Evolutionary conservation across 2,797 vertebrate species (phyloP).

Genomic region (Bufotes viridis): DNA sequence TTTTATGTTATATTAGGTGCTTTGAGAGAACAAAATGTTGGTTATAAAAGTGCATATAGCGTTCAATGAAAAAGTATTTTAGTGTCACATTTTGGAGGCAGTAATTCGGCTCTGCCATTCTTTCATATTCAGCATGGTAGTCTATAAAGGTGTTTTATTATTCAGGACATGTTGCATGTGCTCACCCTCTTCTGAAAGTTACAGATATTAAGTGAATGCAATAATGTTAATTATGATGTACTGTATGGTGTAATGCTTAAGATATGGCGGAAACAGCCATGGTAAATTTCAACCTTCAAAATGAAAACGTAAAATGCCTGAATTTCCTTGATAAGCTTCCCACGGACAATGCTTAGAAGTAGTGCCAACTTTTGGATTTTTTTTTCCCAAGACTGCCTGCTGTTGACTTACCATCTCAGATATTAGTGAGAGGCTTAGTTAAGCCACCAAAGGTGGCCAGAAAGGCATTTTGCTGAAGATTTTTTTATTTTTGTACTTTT

Average conservation of each 20-base stretch:
- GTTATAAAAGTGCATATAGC: neutral
- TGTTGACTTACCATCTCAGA: slow-evolving; percentile 9
- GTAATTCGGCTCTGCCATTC: neutral
- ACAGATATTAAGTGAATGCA: neutral
- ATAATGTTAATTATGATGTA: slow-evolving; percentile 10
- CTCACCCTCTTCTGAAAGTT: neutral
- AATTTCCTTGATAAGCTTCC: slow-evolving; percentile 39
- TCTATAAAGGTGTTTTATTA: neutral
- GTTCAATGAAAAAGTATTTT: neutral
- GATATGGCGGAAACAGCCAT: neutral
- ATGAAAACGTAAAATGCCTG: slow-evolving; percentile 30
- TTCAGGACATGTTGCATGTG: neutral
- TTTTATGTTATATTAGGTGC: too few relatives aligned
- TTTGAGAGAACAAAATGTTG: too few relatives aligned
- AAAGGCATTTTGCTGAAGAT: neutral
- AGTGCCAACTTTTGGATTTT: neutral
- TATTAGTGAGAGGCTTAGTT: neutral
- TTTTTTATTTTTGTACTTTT: neutral
- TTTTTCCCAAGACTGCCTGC: neutral
- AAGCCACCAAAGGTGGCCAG: neutral
- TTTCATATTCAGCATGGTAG: neutral
- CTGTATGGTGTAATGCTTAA: neutral
- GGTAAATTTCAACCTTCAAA: slow-evolving; percentile 10
- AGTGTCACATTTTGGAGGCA: neutral
- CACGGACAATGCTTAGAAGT: slow-evolving; percentile 20